Conservation (phyloP, 2,113 vertebrate species). For the Callaeas wilsoni region DNA sequence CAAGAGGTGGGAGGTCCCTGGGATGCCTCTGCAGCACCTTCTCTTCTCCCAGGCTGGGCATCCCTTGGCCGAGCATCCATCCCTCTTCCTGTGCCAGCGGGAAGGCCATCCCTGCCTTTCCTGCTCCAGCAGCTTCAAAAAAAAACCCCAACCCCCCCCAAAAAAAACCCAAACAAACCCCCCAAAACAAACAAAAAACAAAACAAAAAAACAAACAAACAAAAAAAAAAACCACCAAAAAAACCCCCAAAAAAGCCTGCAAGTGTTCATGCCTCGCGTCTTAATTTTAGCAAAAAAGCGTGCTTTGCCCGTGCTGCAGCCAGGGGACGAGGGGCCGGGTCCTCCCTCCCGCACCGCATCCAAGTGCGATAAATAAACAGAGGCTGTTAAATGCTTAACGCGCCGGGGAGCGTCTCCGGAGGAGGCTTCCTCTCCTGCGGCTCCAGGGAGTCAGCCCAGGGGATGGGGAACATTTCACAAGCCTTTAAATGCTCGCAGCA, state of each 20-base stretch:
- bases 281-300: not conserved
- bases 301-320: not conserved
- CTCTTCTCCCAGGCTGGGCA: not conserved
- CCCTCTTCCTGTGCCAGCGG: not conserved
- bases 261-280: not conserved
- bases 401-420: not conserved
- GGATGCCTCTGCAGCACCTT: not conserved
- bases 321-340: not conserved
- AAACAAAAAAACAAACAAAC: too few species aligned
- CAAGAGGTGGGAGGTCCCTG: not conserved
- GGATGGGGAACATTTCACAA: not conserved
- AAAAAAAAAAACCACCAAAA: too few species aligned
- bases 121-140: not conserved
- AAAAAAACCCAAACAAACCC: too few species aligned
- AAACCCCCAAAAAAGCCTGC: too few species aligned
- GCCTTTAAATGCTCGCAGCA: not conserved
- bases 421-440: not conserved
- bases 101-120: not conserved
- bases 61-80: not conserved
- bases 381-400: not conserved
- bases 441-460: not conserved
- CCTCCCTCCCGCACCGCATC: accelerated
- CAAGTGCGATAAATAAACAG: not conserved
- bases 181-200: too few species aligned
- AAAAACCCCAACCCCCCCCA: too few species aligned